Base-by-base conservation (phyloP, 2,888 invertebrate genomes). In the Stenotaenia linearis region DNA sequence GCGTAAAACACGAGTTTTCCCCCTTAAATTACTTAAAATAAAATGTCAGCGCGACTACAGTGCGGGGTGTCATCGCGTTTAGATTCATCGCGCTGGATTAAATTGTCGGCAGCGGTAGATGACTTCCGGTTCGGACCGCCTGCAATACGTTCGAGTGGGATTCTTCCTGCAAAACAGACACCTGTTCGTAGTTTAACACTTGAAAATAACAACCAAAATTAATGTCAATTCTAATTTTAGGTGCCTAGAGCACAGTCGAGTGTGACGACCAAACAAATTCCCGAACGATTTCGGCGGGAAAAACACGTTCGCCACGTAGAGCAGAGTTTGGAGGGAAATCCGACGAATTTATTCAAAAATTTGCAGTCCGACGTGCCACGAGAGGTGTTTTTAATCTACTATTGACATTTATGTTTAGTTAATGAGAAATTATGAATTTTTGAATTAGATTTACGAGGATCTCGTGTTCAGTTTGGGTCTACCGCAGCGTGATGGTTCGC, bases 81-180 rank as follows among this genome's bases (percentile, higher is more conserved):
- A 9, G 78, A 78, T 61, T 21, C 78, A 0, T 61, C 78, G 4
- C 28, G n/a, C 0, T 78, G 78, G 78, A 78, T 78, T 78, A 30
- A 30, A 30, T 28, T 78, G 9, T 15, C 28, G 12, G n/a, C 28
- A 30, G 78, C 61, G 1, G 30, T 78, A 61, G 61, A 78, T 32
- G 78, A 78, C 28, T 78, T 78, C 21, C 78, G 78, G n/a, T 61
- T 21, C 30, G 78, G 78, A 10, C 78, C 78, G 7, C 61, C 78
- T 5, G 25, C n/a, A 10, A 9, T 18, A 1, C 10, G 61, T 10
- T 9, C 50, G 10, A 61, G 78, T 18, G 10, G 25, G 1, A 61
- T 78, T 30, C 45, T 30, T 6, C 78, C 61, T n/a, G 69, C 69
- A 25, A n/a, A n/a, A n/a, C n/a, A n/a, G n/a, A 25, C 69, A 1